These are phyloP conservation scores for Pachypsylla venusta DNA, from an alignment of 1,140 invertebrate genomes.

Conservation along the genomic window DNA sequence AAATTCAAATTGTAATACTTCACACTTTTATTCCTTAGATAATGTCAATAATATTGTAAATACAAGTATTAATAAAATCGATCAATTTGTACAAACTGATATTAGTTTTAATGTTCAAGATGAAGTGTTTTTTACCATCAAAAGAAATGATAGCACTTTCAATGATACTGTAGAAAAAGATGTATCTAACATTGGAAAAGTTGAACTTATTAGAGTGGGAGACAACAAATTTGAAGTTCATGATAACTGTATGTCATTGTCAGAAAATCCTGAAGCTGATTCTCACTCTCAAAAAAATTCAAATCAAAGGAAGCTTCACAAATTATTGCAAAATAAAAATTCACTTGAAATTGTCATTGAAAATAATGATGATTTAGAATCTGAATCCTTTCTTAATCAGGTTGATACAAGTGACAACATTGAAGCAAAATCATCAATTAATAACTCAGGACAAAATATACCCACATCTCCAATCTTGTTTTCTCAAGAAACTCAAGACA, in stretches of 20 bases:
- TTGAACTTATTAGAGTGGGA: neutral
- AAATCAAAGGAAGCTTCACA: neutral
- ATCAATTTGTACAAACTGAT: conserved; percentile 6
- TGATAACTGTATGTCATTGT: neutral
- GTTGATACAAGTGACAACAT: neutral
- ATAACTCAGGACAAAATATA: neutral
- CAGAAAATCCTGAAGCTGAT: too few species aligned
- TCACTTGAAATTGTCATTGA: neutral
- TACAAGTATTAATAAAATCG: neutral
- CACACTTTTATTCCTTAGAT: neutral
- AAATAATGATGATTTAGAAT: neutral
- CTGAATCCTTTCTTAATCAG: neutral
- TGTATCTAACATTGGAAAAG: neutral
- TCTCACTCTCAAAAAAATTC: neutral
- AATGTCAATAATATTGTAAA: neutral
- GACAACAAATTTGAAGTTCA: neutral
- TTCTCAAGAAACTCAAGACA: neutral
- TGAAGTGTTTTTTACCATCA: neutral
- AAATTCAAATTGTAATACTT: neutral
- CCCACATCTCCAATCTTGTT: neutral
- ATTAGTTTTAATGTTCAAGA: neutral
- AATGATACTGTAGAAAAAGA: neutral
- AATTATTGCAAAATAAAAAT: neutral
- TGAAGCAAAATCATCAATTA: neutral
- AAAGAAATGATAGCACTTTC: neutral